These are phyloP conservation scores for Anthopleura xanthogrammica DNA, from an alignment of 92 coral and sea anemone species.

Conservation along the genomic window DNA sequence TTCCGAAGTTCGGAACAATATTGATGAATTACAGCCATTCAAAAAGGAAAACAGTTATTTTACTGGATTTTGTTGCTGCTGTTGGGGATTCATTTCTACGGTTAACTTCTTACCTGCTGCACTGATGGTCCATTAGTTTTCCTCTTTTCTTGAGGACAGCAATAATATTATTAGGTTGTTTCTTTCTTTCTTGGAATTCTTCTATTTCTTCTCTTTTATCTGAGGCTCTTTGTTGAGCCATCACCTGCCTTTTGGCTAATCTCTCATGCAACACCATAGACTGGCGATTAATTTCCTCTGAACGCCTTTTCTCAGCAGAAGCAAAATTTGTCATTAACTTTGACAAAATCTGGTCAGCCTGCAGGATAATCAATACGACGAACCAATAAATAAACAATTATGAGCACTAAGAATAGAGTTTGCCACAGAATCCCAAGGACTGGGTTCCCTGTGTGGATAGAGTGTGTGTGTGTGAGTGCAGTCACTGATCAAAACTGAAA, in stretches of 20 bases:
- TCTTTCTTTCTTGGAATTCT: conserved; percentile 60
- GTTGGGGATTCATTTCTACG: neutral
- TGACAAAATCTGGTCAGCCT: conserved; percentile 84
- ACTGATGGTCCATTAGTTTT: conserved; percentile 67
- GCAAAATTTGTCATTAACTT: conserved; percentile 84
- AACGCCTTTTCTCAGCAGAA: conserved; percentile 75
- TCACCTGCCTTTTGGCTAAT: conserved; percentile 82
- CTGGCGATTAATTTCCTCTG: conserved; percentile 88
- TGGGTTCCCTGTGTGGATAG: too few species aligned
- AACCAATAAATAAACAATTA: too few species aligned
- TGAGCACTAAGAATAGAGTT: too few species aligned
- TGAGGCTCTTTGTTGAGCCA: conserved; percentile 71
- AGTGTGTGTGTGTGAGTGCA: too few species aligned
- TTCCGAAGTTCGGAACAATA: too few species aligned
- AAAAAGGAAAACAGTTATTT: too few species aligned
- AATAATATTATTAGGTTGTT: conserved; percentile 64
- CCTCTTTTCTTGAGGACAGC: conserved; percentile 65
- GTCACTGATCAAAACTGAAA: too few species aligned
- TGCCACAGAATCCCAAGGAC: too few species aligned
- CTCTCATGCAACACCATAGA: conserved; percentile 88
- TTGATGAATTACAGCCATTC: too few species aligned
- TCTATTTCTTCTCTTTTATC: conserved; percentile 91
- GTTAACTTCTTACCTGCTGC: conserved; percentile 48
- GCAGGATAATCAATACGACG: neutral
- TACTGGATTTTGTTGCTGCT: neutral